Evolutionary conservation across 2,888 invertebrate genomes (phyloP).

Genomic region (Nebria brevicollis): DNA sequence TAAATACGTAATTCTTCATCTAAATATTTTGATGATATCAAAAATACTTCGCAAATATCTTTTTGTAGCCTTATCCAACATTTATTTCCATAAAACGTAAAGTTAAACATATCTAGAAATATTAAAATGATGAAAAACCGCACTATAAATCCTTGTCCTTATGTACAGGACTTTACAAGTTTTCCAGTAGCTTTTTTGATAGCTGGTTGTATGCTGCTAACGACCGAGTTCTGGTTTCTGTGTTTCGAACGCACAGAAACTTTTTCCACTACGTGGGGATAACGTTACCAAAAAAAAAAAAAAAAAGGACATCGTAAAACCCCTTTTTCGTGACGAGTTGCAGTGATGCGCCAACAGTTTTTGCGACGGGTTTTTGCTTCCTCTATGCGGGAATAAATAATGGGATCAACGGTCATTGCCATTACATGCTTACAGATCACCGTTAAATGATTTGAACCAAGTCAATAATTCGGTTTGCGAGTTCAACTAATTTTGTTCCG

Average conservation of each 20-base stretch:
- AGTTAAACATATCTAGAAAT: too few species aligned
- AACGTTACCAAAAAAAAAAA: slow-evolving; percentile 4
- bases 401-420: neutral
- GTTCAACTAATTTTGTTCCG: neutral
- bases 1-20: too few species aligned
- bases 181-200: neutral
- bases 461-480: neutral
- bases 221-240: neutral
- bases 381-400: slow-evolving; percentile 3
- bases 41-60: too few species aligned
- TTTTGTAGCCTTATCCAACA: too few species aligned
- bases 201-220: neutral
- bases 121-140: neutral
- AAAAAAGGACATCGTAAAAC: slow-evolving; percentile 5
- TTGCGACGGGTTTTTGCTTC: neutral
- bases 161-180: neutral
- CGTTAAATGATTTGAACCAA: neutral
- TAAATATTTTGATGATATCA: too few species aligned
- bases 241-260: neutral
- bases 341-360: neutral
- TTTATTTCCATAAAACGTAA: too few species aligned
- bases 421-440: neutral
- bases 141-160: neutral
- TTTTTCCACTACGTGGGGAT: slow-evolving; percentile 1
- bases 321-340: neutral